These are phyloP conservation scores for Neodiprion virginianus DNA, from an alignment of 1,140 invertebrate species.

Conservation along the genomic window DNA sequence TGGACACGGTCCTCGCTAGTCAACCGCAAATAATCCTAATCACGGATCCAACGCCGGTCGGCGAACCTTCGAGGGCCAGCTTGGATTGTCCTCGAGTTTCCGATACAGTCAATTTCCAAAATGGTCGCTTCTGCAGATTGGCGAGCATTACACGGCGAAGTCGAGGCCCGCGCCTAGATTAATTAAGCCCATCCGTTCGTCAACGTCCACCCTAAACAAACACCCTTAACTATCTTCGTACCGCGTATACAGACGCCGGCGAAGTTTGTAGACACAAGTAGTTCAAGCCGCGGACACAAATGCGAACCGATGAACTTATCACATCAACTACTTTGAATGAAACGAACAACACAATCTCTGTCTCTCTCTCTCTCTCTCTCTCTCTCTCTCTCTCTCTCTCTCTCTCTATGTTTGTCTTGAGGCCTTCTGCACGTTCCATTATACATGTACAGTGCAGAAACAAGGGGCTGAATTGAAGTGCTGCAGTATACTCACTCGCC, in stretches of 20 bases:
- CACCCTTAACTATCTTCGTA: not conserved
- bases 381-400: not conserved
- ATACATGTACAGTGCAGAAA: too few species aligned
- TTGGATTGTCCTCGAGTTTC: not conserved
- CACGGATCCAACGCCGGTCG: not conserved
- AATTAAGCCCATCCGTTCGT: not conserved
- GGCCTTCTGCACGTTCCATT: too few species aligned
- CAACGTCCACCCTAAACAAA: not conserved
- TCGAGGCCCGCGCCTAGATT: not conserved
- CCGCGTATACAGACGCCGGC: not conserved
- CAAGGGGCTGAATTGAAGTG: too few species aligned
- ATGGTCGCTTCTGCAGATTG: not conserved
- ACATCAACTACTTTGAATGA: not conserved
- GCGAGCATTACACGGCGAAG: not conserved
- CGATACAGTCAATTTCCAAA: not conserved
- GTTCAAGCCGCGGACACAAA: not conserved
- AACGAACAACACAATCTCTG: not conserved
- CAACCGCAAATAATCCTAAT: conserved; percentile 7
- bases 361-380: too few species aligned
- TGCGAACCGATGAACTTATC: not conserved
- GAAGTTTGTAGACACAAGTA: not conserved
- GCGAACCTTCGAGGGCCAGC: not conserved
- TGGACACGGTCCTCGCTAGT: not conserved
- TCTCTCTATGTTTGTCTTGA: too few species aligned
- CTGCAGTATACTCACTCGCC: too few species aligned